Percentiles rank a stretch among this genome's conserved stretches.
phyloP scores from a whole-genome alignment of 2,113 vertebrate species.

The Gorilla gorilla region DNA sequence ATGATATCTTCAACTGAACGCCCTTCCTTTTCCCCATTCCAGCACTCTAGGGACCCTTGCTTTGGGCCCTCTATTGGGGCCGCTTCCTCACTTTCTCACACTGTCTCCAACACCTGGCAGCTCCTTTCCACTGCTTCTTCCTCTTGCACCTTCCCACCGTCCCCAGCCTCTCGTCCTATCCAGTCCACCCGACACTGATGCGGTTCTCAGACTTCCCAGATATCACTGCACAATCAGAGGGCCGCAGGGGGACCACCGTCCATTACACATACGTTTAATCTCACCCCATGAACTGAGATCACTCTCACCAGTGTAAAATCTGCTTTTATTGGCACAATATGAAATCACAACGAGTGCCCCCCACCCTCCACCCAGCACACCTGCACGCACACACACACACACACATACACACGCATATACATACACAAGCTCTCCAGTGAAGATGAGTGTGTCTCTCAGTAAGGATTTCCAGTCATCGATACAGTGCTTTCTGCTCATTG shows the following conservation, averaged over 20 bases:
- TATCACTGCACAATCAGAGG: not conserved
- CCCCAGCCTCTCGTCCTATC: too few relatives aligned
- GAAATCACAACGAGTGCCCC: not conserved
- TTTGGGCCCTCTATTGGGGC: accelerated
- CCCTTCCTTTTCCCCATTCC: not conserved
- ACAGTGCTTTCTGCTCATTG: not conserved
- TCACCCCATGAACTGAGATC: not conserved
- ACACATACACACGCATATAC: too few relatives aligned
- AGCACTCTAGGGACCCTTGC: not conserved
- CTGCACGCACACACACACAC: not conserved
- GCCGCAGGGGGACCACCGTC: not conserved
- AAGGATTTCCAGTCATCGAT: not conserved
- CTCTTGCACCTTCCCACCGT: not conserved
- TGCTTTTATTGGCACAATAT: too few relatives aligned
- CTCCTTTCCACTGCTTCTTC: not conserved
- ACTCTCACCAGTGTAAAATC: too few relatives aligned
- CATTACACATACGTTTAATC: too few relatives aligned
- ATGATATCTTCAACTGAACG: not conserved
- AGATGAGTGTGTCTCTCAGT: not conserved
- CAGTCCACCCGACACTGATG: not conserved
- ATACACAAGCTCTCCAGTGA: not conserved
- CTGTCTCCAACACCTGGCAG: not conserved
- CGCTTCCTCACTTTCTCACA: not conserved
- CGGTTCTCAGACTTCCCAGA: not conserved
- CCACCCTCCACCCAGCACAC: not conserved